phyloP scores from a whole-genome alignment of 2,888 invertebrate genomes.

The Cantharis lateralis region DNA sequence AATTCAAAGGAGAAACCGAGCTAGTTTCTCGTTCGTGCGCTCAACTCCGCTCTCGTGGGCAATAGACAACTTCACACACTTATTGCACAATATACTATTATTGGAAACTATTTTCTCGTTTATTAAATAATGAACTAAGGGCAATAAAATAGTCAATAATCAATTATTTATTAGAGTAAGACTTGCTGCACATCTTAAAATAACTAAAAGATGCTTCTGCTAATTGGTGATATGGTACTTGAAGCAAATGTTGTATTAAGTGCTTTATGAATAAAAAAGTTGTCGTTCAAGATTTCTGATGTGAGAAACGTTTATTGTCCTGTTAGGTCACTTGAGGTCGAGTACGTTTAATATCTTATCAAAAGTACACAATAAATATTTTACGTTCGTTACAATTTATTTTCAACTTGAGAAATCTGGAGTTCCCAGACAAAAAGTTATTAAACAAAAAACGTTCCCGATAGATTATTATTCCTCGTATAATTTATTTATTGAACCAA shows the following conservation, averaged over 20 bases:
- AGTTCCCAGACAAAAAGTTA: neutral
- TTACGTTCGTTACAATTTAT: neutral
- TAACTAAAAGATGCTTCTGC: neutral
- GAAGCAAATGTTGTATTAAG: neutral
- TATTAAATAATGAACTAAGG: no score
- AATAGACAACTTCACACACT: no score
- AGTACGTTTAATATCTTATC: slow-evolving; percentile 6
- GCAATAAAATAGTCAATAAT: neutral
- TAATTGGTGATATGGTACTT: neutral
- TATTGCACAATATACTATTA: no score
- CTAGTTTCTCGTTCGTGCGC: no score
- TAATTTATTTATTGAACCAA: neutral
- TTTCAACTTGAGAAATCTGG: neutral
- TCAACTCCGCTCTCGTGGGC: no score
- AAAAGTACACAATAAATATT: neutral
- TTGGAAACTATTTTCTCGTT: neutral
- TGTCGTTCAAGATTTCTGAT: slow-evolving; percentile 16
- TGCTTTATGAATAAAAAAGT: slow-evolving; percentile 11
- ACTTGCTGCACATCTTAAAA: neutral
- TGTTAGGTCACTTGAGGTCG: slow-evolving; percentile 19
- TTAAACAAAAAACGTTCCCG: neutral
- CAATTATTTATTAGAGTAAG: neutral
- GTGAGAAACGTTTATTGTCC: slow-evolving; percentile 20
- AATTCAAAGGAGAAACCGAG: no score
- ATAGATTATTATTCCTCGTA: neutral